phyloP scores from a whole-genome alignment of 2,888 invertebrate genomes.

The Orthosia cruda region DNA sequence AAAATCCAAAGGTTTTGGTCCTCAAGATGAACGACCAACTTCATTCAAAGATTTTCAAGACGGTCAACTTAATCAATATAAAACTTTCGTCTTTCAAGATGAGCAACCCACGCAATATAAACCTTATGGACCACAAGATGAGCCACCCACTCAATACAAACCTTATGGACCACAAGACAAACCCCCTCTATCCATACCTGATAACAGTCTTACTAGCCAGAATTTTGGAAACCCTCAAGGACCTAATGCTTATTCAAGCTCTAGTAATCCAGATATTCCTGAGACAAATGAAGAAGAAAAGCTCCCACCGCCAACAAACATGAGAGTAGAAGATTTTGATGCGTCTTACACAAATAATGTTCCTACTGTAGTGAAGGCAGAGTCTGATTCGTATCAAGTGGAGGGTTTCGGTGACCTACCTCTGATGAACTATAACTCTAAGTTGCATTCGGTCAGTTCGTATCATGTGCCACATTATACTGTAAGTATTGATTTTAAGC shows the following conservation, averaged over 20 bases:
- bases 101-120: neutral
- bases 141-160: slow-evolving; percentile 5
- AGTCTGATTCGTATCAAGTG: slow-evolving; percentile 78
- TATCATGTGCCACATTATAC: slow-evolving; percentile 89
- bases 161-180: slow-evolving; percentile 8
- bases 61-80: slow-evolving; percentile 1
- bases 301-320: slow-evolving; percentile 82
- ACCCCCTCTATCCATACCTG: neutral
- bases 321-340: slow-evolving; percentile 81
- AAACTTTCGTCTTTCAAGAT: slow-evolving; percentile 22
- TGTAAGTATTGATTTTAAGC: slow-evolving; percentile 79
- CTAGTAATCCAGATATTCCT: slow-evolving; percentile 23
- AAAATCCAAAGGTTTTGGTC: neutral
- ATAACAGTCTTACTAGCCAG: slow-evolving; percentile 11
- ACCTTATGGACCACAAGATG: slow-evolving; percentile 11
- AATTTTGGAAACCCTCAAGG: slow-evolving; percentile 16
- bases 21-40: slow-evolving; percentile 23
- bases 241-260: slow-evolving; percentile 4
- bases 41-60: slow-evolving; percentile 5
- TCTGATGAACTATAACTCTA: slow-evolving; percentile 85
- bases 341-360: slow-evolving; percentile 83
- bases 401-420: slow-evolving; percentile 86
- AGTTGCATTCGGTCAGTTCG: slow-evolving; percentile 84
- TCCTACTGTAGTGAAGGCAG: slow-evolving; percentile 76
- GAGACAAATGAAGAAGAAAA: slow-evolving; percentile 75